Evolutionary conservation across 2,888 invertebrate genomes (phyloP).

Genomic region (Lithophane semibrunnea): DNA sequence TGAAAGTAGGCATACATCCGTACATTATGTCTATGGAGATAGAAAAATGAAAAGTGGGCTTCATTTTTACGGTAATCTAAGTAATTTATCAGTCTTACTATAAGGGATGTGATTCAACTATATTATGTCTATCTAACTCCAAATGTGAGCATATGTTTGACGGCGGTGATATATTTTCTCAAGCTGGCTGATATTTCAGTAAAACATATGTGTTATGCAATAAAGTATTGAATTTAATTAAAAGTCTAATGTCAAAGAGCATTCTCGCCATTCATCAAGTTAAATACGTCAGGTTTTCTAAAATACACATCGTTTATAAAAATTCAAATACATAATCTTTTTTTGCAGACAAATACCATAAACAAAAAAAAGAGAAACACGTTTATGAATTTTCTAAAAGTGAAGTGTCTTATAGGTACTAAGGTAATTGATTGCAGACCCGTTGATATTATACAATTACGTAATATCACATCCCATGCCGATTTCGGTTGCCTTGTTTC

Average conservation of each 20-base stretch:
- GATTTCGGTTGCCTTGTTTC: too few species aligned
- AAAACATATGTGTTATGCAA: too few species aligned
- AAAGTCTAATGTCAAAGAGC: not conserved
- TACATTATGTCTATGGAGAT: not conserved
- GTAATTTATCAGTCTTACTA: conserved; percentile 64
- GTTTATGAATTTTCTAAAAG: not conserved
- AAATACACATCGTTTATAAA: too few species aligned
- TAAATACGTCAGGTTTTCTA: not conserved
- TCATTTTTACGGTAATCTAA: conserved; percentile 61
- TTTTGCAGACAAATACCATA: too few species aligned
- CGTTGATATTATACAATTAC: not conserved
- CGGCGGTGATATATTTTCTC: not conserved
- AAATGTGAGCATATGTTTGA: conserved; percentile 2
- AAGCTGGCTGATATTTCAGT: not conserved
- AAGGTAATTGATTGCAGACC: too few species aligned
- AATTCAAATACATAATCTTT: too few species aligned
- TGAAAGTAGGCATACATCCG: not conserved
- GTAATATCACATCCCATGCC: too few species aligned
- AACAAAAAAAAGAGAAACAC: too few species aligned
- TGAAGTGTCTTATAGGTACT: too few species aligned
- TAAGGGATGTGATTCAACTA: conserved; percentile 61
- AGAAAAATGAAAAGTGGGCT: conserved; percentile 45
- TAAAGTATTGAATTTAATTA: too few species aligned
- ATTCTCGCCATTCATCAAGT: not conserved
- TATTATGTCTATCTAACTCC: conserved; percentile 30